These are phyloP conservation scores for Sebastes steindachneri DNA, from an alignment of 2,797 vertebrate species.

Conservation along the genomic window DNA sequence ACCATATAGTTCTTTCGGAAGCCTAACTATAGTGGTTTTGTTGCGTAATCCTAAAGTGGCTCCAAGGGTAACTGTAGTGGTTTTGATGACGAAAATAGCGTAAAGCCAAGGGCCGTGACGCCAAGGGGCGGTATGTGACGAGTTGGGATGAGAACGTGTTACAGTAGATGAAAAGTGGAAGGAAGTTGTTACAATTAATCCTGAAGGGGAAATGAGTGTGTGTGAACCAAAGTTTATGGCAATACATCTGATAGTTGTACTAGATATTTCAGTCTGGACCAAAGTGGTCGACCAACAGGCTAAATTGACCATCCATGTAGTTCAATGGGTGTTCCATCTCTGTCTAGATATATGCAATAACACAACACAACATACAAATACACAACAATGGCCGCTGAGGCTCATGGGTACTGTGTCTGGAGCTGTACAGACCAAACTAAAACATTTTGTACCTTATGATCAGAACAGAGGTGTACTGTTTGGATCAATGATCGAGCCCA, in stretches of 20 bases:
- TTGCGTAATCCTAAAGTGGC: no score
- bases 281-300: background rate
- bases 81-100: no score
- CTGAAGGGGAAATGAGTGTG: background rate
- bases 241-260: background rate
- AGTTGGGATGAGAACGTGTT: no score
- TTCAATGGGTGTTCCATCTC: background rate
- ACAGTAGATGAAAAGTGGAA: background rate
- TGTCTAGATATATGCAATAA: background rate
- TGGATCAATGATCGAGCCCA: no score
- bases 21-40: no score
- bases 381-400: background rate
- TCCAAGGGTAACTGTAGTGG: no score
- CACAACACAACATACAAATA: no score
- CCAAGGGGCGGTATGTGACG: no score
- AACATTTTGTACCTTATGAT: background rate
- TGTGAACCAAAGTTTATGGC: background rate
- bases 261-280: background rate
- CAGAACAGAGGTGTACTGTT: background rate
- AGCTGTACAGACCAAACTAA: background rate
- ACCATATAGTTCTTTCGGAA: no score
- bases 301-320: background rate
- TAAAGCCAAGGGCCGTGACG: fast-evolving
- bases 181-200: background rate
- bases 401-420: background rate